Evolutionary conservation across 2,888 invertebrate species (phyloP).

Genomic region (Notodromas monacha): DNA sequence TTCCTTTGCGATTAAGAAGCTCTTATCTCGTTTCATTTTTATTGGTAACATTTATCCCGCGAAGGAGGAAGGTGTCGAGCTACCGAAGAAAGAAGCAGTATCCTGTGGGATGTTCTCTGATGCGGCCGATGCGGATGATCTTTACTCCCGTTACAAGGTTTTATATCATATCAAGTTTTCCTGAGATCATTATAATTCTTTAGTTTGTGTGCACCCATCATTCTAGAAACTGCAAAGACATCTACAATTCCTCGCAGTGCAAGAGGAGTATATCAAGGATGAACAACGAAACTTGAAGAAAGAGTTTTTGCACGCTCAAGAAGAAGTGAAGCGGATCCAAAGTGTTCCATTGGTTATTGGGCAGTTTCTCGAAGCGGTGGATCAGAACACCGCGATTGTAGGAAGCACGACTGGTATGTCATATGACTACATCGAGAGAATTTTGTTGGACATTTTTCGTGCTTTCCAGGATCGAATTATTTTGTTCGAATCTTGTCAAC

Average conservation of each 20-base stretch:
- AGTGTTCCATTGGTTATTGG: conserved; percentile 96
- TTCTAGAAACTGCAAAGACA: conserved; percentile 67
- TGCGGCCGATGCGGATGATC: conserved; percentile 71
- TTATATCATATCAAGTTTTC: no score
- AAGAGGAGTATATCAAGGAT: conserved; percentile 97
- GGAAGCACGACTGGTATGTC: conserved; percentile 55
- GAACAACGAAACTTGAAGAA: conserved; percentile 94
- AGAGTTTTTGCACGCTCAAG: conserved; percentile 87
- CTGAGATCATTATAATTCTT: no score
- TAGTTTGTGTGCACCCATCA: conserved; percentile 1
- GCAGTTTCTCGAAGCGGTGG: conserved; percentile 94
- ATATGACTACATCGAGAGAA: conserved; percentile 1
- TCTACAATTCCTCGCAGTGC: conserved; percentile 83
- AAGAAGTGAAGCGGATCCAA: conserved; percentile 86
- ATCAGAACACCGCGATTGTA: conserved; percentile 95
- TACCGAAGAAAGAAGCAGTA: no score
- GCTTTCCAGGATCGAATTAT: conserved; percentile 56
- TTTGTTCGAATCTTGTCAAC: conserved; percentile 94
- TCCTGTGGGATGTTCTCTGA: no score
- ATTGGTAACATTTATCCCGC: no score
- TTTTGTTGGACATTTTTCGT: conserved; percentile 2
- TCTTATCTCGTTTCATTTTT: no score
- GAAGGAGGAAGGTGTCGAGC: no score
- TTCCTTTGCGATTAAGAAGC: no score
- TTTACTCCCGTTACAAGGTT: conserved; percentile 86